Percentiles rank a stretch among this genome's conserved stretches.
Evolutionary conservation across 2,888 invertebrate species (phyloP).

Genomic region (Ganaspis brasiliensis): DNA sequence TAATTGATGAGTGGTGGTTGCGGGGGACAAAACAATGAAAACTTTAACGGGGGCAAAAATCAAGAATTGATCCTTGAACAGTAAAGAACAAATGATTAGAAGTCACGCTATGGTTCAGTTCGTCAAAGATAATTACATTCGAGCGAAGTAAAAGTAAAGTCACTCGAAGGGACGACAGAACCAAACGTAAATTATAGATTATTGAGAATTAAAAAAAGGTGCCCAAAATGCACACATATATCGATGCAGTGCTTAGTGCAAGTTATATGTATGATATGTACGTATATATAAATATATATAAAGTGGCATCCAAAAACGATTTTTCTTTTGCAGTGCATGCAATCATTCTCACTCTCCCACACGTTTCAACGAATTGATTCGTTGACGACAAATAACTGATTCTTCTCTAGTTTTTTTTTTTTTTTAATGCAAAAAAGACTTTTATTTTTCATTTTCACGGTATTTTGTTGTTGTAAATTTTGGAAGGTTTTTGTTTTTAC

Average conservation of each 20-base stretch:
- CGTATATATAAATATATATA: conserved; percentile 72
- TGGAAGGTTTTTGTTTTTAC: conserved; percentile 49
- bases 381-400: conserved; percentile 45
- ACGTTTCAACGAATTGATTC: conserved; percentile 64
- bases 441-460: conserved; percentile 44
- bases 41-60: conserved; percentile 1
- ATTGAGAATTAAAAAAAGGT: conserved; percentile 79
- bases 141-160: conserved; percentile 65
- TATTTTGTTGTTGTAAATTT: conserved; percentile 12
- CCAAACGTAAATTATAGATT: conserved; percentile 73
- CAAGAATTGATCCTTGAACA: conserved; percentile 74
- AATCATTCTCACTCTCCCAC: conserved; percentile 81
- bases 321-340: conserved; percentile 79
- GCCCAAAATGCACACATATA: conserved; percentile 81
- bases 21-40: conserved; percentile 7
- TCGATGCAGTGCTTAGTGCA: conserved; percentile 81
- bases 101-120: conserved; percentile 54
- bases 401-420: conserved; percentile 42
- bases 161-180: conserved; percentile 69
- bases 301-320: conserved; percentile 80
- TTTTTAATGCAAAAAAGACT: too few species aligned
- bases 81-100: conserved; percentile 73
- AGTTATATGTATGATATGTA: conserved; percentile 79
- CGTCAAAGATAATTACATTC: conserved; percentile 52
- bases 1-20: conserved; percentile 55